phyloP scores from a whole-genome alignment of 2,113 vertebrate genomes.

The Rhizomys pruinosus region DNA sequence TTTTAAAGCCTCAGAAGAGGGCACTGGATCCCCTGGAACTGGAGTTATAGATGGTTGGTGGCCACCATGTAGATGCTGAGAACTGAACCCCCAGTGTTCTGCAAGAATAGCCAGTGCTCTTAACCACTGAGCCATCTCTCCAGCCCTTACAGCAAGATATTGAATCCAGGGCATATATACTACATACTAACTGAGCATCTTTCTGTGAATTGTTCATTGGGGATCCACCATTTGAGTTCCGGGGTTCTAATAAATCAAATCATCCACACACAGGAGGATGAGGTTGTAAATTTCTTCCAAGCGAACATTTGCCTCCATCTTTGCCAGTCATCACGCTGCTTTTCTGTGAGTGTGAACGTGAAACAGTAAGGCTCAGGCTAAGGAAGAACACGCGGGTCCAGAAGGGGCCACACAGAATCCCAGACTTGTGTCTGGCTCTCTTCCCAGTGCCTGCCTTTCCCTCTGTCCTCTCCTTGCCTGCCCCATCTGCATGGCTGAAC shows the following conservation, averaged over 20 bases:
- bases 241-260: neutral
- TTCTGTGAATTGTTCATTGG: neutral
- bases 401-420: neutral
- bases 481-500: conserved; percentile 61
- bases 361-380: neutral
- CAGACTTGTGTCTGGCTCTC: fast-evolving
- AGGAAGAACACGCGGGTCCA: neutral
- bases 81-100: no score
- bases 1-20: neutral
- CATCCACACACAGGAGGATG: neutral
- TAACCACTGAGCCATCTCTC: no score
- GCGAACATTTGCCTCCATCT: conserved; percentile 35
- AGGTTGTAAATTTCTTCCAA: neutral
- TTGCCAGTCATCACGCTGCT: fast-evolving
- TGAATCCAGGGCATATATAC: neutral
- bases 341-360: neutral
- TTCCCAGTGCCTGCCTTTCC: neutral
- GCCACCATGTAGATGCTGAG: no score
- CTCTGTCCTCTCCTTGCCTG: neutral
- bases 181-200: neutral
- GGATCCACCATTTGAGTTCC: neutral
- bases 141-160: neutral
- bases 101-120: no score
- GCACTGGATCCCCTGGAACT: no score
- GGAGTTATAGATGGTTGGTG: no score